These are phyloP conservation scores for Tupiocoris notatus DNA, from an alignment of 2,888 invertebrate species.

Conservation along the genomic window DNA sequence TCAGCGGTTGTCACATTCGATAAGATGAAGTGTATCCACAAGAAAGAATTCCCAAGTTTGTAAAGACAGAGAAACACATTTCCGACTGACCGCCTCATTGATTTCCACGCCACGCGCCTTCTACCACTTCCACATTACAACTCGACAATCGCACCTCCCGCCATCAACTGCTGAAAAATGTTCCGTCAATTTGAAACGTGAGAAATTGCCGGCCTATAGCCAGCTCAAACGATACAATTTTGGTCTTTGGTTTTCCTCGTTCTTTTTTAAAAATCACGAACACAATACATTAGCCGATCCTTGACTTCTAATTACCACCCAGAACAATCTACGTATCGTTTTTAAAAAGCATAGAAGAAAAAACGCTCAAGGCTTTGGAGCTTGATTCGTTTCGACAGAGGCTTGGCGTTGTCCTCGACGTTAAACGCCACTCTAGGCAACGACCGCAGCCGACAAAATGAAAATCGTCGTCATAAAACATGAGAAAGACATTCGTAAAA, in stretches of 20 bases:
- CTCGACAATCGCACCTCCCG: neutral
- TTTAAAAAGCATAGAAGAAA: neutral
- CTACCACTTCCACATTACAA: neutral
- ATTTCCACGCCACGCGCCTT: slow-evolving; percentile 25
- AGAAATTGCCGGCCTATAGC: slow-evolving; percentile 16
- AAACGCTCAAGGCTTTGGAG: neutral
- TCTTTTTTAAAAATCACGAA: neutral
- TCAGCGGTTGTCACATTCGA: too few relatives aligned
- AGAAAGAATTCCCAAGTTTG: too few relatives aligned
- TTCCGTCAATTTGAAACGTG: neutral
- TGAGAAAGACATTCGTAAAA: slow-evolving; percentile 32
- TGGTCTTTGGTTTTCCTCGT: too few relatives aligned
- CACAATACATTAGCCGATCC: neutral
- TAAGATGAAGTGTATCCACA: too few relatives aligned
- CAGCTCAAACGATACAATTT: too few relatives aligned
- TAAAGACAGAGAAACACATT: neutral
- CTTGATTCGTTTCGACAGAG: neutral
- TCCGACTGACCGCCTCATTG: slow-evolving; percentile 22
- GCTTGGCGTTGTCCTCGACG: neutral
- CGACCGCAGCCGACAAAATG: slow-evolving; percentile 1
- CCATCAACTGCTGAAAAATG: neutral
- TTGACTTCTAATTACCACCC: neutral
- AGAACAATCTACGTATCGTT: neutral
- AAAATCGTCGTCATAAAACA: slow-evolving; percentile 8
- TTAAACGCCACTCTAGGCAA: neutral